Evolutionary conservation across 2,797 vertebrate genomes (phyloP).

Genomic region (Delichon dasypus): DNA sequence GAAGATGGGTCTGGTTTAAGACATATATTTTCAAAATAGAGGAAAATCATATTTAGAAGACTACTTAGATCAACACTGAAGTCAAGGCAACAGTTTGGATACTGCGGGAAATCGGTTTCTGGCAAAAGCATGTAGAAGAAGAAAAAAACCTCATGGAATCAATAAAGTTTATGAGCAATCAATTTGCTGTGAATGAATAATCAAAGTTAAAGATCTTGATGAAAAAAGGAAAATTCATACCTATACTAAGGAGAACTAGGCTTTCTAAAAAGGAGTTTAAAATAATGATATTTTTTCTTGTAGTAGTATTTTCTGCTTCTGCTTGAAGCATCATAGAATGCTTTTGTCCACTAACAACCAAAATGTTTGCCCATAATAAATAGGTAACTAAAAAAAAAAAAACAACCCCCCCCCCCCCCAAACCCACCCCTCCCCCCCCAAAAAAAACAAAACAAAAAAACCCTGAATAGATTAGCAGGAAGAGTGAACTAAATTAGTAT

Average conservation of each 20-base stretch:
- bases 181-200: background rate
- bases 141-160: background rate
- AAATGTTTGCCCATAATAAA: background rate
- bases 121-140: background rate
- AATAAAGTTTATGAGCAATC: background rate
- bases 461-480: background rate
- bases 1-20: background rate
- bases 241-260: background rate
- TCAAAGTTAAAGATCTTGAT: background rate
- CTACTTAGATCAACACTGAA: background rate
- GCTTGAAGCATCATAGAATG: background rate
- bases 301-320: background rate
- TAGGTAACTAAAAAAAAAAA: background rate
- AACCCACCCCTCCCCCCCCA: no score
- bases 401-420: no score
- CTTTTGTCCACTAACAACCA: background rate
- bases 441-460: background rate
- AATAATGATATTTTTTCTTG: background rate
- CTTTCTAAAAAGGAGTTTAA: background rate
- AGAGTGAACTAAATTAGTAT: background rate
- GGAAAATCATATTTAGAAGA: background rate
- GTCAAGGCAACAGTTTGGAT: background rate
- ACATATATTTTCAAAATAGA: background rate
- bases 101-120: background rate
- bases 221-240: background rate